A percentile compares a stretch with the other conserved stretches of the same genome.
These are phyloP conservation scores for Lycophotia porphyrea DNA, from an alignment of 2,888 invertebrate species.

Conservation along the genomic window DNA sequence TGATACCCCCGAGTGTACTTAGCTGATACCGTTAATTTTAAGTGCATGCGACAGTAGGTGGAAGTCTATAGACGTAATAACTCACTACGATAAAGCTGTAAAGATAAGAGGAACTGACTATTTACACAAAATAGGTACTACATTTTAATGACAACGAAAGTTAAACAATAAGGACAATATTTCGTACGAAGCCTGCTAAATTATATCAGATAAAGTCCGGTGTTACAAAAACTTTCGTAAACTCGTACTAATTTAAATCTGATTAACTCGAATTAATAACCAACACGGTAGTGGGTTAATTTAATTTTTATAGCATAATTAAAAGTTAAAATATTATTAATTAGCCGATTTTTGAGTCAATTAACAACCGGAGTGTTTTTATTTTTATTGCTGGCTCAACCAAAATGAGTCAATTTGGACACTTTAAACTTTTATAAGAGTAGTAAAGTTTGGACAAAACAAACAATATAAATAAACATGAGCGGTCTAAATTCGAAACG, in stretches of 20 bases:
- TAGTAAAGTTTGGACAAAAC: slow-evolving; percentile 70
- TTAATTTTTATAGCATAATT: slow-evolving; percentile 67
- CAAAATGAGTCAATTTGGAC: slow-evolving; percentile 73
- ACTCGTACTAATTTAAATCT: slow-evolving; percentile 62
- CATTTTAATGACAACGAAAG: slow-evolving; percentile 23
- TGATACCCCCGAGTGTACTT: slow-evolving; percentile 62
- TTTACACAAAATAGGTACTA: slow-evolving; percentile 26
- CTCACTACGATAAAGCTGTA: slow-evolving; percentile 53
- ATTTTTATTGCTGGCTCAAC: slow-evolving; percentile 69
- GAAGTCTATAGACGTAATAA: slow-evolving; percentile 54
- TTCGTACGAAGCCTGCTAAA: slow-evolving; percentile 29
- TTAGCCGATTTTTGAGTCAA: slow-evolving; percentile 75
- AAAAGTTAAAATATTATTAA: slow-evolving; percentile 74
- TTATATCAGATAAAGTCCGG: slow-evolving; percentile 34
- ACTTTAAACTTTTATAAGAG: slow-evolving; percentile 73
- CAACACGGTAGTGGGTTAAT: slow-evolving; percentile 60
- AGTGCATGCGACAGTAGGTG: slow-evolving; percentile 56
- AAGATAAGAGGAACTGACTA: slow-evolving; percentile 53
- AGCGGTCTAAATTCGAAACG: slow-evolving; percentile 76
- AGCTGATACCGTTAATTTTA: slow-evolving; percentile 65
- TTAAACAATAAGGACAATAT: slow-evolving; percentile 46
- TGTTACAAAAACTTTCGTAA: slow-evolving; percentile 55
- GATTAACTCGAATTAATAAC: slow-evolving; percentile 64
- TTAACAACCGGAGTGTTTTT: slow-evolving; percentile 70
- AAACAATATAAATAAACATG: slow-evolving; percentile 73